Base-by-base conservation (phyloP, 2,797 vertebrate genomes). In the Tachyglossus aculeatus region DNA sequence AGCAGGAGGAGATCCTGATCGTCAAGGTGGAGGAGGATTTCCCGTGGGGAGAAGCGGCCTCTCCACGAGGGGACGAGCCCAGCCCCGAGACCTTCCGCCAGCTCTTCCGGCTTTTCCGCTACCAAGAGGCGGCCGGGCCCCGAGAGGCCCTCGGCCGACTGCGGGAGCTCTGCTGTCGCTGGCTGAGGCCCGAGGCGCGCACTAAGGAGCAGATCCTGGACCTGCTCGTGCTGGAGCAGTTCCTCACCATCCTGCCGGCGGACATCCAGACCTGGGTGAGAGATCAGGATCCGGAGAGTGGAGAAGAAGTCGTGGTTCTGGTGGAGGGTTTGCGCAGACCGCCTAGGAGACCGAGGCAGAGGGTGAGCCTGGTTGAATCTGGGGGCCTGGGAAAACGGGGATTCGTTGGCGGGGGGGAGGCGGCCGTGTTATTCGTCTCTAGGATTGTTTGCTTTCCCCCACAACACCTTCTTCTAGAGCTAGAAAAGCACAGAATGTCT, bases 201-300 rank as follows among this genome's bases (percentile, higher is more conserved):
- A 67, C 70, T 27, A 73, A 77, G 45, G 73, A 75, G 63, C 71
- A 80, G 41, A 75, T 75, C 55, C 44, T 73, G 56, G 78, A 77
- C 60, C 58, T 68, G 43, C 25, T 80, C 51, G 73, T 80, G 40
- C 64, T 77, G 47, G 73, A 80, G 59, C 78, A 80, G 59, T 80
- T 76, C 38, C 55, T 80, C 68, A 68, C 1, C 0, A 64, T 71
- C 39, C 47, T 80, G 40, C 78, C 64, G 0, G 24, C 52, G 55
- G 69, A 74, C 16, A 66, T 70, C 51, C 74, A 77, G 57, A 56
- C 66, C 27, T 7, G 32, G 36, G 74, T 81, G n/a, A 51, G 47
- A 21, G 74, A 69, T 47, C 69, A 41, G 45, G 65, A 66, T 52
- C 74, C 69, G 2, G 61, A 67, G 70, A 66, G 65, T 1, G 52